phyloP scores from a whole-genome alignment of 2,797 vertebrate genomes.

The Mormyrus proboscirostris region DNA sequence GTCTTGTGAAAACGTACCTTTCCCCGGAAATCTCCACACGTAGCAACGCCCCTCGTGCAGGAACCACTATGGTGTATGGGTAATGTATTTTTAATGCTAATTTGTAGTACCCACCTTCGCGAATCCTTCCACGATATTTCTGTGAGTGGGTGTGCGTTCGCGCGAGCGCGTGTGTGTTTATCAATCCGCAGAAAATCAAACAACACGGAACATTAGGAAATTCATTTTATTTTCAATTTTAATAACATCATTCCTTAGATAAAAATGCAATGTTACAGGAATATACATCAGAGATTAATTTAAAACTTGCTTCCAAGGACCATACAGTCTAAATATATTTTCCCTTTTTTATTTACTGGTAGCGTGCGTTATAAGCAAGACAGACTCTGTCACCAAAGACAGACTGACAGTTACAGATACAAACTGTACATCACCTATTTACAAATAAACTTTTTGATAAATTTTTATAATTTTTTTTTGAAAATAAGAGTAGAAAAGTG shows the following conservation, averaged over 20 bases:
- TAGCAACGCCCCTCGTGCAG: not conserved
- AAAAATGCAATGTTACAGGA: slow-evolving; percentile 99
- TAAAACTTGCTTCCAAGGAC: slow-evolving; percentile 83
- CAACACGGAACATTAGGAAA: slow-evolving; percentile 59
- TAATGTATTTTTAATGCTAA: slow-evolving; percentile 16
- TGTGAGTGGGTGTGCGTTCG: not conserved
- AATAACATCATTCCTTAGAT: slow-evolving; percentile 99
- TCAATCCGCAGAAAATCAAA: slow-evolving; percentile 32
- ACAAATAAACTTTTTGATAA: slow-evolving; percentile 73
- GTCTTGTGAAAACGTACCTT: not conserved
- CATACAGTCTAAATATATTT: slow-evolving; percentile 81
- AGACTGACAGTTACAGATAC: slow-evolving; percentile 86
- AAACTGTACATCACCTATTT: slow-evolving; percentile 96
- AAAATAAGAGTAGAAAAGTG: slow-evolving; percentile 80
- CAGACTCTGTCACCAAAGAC: slow-evolving; percentile 85
- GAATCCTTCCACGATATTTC: not conserved
- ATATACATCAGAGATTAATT: slow-evolving; percentile 99
- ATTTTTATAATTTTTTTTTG: slow-evolving; percentile 57
- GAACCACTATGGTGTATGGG: not conserved
- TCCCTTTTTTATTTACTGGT: slow-evolving; percentile 75
- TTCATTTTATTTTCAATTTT: slow-evolving; percentile 98
- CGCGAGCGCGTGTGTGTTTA: not conserved
- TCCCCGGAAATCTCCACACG: slow-evolving; percentile 1
- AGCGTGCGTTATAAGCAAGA: slow-evolving; percentile 89
- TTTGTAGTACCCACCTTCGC: not conserved